Evolutionary conservation across 2,888 invertebrate species (phyloP), one percentile per base, ranked within the genome.

Genomic region (Sesia bembeciformis): DNA sequence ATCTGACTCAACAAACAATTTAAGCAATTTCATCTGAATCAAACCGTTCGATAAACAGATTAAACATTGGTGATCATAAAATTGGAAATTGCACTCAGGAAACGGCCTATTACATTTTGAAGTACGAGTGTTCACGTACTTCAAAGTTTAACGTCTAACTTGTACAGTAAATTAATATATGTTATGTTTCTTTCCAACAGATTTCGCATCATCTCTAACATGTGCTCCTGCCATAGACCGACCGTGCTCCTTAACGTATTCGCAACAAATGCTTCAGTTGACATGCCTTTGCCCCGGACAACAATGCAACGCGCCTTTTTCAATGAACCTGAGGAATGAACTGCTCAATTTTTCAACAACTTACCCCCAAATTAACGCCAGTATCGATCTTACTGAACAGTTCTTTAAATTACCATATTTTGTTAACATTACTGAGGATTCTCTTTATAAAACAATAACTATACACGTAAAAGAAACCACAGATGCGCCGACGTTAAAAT

Each of bases 221-320:
- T 87, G 86, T 57, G 71, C 78, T 40, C 63, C 73, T 3, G 65
- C 65, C 5, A 60, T 59, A 52, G 64, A 64, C 53, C 54, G 62
- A 4, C 65, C 78, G 3, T 87, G 87, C 66, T 67, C 74, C 56
- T 63, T 87, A 62, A 62, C 64, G 40, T 67, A 58, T 62, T 66
- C 54, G 62, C 68, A 43, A 58, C 70, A 68, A 59, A 70, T 67
- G 59, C 65, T 76, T 56, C 65, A 72, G 61, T 60, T 86, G 62
- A 78, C 70, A 57, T 88, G 87, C 68, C 68, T 74, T 58, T 88
- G 88, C 64, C 54, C 62, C 56, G 68, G 64, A 38, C 66, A 72
- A 53, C 72, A 78, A 61, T 88, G 88, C 75, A 88, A 86, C 67
- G 68, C 70, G 56, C 82, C 81, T 6, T 83, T 81, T 64, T 65